A percentile compares a stretch with the other conserved stretches of the same genome.
phyloP scores from a whole-genome alignment of 2,113 vertebrate species.

The Perccottus glenii region DNA sequence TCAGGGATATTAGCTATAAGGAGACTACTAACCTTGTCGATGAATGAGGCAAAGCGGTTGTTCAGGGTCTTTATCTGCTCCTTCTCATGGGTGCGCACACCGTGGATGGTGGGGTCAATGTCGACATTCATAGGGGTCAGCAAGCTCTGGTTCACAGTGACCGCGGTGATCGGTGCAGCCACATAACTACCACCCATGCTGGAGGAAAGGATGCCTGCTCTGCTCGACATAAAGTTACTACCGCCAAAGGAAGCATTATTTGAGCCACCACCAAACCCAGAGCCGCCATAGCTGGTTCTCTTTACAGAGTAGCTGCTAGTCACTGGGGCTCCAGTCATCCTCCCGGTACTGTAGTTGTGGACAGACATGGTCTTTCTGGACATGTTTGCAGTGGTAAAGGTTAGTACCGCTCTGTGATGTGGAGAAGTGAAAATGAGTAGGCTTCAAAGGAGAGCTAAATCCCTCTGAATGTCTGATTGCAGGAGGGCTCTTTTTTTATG shows the following conservation, averaged over 20 bases:
- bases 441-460: slow-evolving; percentile 79
- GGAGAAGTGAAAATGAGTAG: slow-evolving; percentile 55
- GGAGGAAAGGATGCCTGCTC: slow-evolving; percentile 23
- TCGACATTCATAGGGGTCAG: slow-evolving; percentile 85
- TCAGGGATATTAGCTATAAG: not conserved
- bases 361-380: slow-evolving; percentile 62
- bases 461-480: slow-evolving; percentile 74
- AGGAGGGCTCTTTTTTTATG: slow-evolving; percentile 64
- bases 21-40: slow-evolving; percentile 87
- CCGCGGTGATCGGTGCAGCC: slow-evolving; percentile 78
- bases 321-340: slow-evolving; percentile 41
- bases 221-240: slow-evolving; percentile 56
- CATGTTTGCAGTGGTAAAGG: slow-evolving; percentile 21
- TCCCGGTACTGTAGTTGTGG: slow-evolving; percentile 46
- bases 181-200: not conserved
- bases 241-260: slow-evolving; percentile 6
- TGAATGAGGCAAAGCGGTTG: slow-evolving; percentile 84
- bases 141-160: slow-evolving; percentile 85
- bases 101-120: slow-evolving; percentile 87
- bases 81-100: slow-evolving; percentile 86
- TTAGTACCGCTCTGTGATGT: slow-evolving; percentile 27
- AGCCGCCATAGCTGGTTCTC: slow-evolving; percentile 17
- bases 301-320: not conserved
- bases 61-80: slow-evolving; percentile 95
- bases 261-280: slow-evolving; percentile 25